A percentile compares a stretch with the other conserved stretches of the same genome.
phyloP scores from a whole-genome alignment of 2,797 vertebrate species.

The Alcedo quadribrachys region DNA sequence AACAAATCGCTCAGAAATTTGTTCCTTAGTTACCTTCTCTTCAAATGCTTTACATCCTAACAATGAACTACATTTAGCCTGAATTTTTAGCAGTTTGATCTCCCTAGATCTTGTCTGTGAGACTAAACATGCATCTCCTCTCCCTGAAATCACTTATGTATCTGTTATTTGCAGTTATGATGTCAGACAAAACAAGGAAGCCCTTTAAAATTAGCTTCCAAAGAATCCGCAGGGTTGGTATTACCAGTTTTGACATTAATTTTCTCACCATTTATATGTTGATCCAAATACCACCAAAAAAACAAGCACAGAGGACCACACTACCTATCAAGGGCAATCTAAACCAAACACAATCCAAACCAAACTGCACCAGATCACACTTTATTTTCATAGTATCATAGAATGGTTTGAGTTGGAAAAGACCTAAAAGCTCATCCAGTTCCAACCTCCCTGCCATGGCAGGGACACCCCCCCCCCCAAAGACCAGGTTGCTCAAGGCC shows the following conservation, averaged over 20 bases:
- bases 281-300: not conserved
- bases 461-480: too few relatives aligned
- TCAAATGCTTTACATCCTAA: not conserved
- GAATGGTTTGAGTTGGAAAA: too few relatives aligned
- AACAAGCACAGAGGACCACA: rapidly evolving
- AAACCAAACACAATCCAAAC: not conserved
- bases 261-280: not conserved
- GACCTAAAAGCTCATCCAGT: too few relatives aligned
- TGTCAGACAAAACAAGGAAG: not conserved
- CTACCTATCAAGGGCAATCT: rapidly evolving
- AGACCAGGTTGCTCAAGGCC: too few relatives aligned
- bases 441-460: too few relatives aligned
- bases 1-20: not conserved
- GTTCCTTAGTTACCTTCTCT: not conserved
- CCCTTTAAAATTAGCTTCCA: not conserved
- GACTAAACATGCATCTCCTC: not conserved
- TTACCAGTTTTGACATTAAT: not conserved
- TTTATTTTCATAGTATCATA: not conserved
- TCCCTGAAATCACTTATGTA: not conserved
- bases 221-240: not conserved
- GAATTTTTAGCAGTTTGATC: not conserved
- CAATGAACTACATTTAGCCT: not conserved
- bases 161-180: not conserved
- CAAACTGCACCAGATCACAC: not conserved
- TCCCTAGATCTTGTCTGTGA: not conserved